Evolutionary conservation across 92 coral and sea anemone species (phyloP).

Genomic region (Blastomussa wellsi): DNA sequence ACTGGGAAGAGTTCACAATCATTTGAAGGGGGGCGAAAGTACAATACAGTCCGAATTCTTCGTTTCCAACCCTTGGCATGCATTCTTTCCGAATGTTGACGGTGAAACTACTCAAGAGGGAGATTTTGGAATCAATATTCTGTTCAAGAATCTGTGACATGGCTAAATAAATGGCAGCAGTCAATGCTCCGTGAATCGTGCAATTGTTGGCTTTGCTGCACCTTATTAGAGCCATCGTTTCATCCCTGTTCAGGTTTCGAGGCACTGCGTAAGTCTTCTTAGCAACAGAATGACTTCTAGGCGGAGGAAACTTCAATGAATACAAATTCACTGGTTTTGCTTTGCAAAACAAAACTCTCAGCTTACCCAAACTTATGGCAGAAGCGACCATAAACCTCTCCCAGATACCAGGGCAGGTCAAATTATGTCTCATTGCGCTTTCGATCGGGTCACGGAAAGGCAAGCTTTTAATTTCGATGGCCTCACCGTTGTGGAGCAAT

Average conservation of each 20-base stretch:
- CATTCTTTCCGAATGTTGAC: constrained; percentile 6
- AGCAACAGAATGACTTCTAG: constrained; percentile 11
- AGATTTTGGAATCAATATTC: neutral
- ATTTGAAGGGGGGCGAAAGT: neutral
- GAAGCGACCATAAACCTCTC: neutral
- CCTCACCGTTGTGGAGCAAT: constrained; percentile 8
- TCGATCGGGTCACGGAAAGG: constrained; percentile 3
- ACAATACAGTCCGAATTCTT: constrained; percentile 4
- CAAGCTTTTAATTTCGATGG: constrained; percentile 20
- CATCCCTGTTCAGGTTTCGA: neutral
- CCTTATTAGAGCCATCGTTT: constrained; percentile 16
- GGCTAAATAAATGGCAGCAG: constrained; percentile 54
- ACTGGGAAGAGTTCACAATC: no score
- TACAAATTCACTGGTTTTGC: constrained; percentile 14
- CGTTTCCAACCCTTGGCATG: neutral
- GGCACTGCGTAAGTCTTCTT: constrained; percentile 31
- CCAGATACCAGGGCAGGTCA: neutral
- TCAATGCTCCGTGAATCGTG: constrained; percentile 47
- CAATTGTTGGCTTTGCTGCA: constrained; percentile 32
- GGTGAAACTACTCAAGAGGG: neutral
- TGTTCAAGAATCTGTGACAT: constrained; percentile 24
- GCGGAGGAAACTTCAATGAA: constrained; percentile 20
- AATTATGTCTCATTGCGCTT: no score
- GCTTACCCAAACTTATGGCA: neutral
- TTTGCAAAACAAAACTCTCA: constrained; percentile 12